Base-by-base conservation (phyloP, 2,888 invertebrate species). In the Matsumyia berberina region DNA sequence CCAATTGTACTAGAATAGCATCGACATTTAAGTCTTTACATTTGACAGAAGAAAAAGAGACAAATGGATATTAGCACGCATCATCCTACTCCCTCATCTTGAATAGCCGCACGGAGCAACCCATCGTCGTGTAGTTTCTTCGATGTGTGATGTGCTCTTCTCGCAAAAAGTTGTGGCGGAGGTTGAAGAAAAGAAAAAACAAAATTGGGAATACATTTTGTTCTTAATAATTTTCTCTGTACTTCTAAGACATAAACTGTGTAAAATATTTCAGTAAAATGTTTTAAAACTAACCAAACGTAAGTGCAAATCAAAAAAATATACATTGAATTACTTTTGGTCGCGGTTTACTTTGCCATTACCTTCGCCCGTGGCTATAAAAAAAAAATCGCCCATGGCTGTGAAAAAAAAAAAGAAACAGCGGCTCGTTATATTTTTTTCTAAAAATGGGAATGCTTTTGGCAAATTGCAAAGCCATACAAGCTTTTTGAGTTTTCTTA, bases 101-200 rank as follows among this genome's bases (percentile, higher is more conserved):
- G n/a, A n/a, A n/a, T n/a, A n/a, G n/a, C 17, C 19, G 17, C 8
- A n/a, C 7, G 17, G 17, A 53, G 11, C 19, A n/a, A 46, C n/a
- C 42, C 6, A 42, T 44, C 8, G 8, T 19, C 8, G 8, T 19
- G 17, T 35, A 9, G 17, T 15, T 9, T 64, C 12, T 15, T 49
- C 11, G 8, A 37, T 37, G 35, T 51, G 24, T 64, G 49, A 49
- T 19, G 49, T 24, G 37, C 49, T 64, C 35, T 37, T 64, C 37
- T 49, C 19, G 33, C 49, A 33, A 39, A 53, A 76, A 69, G 19
- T 69, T 35, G 58, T 77, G 58, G 60, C 69, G 29, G 39, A 69
- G 33, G 29, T 69, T 58, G 4, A n/a, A 29, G 12, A 46, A 51
- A 9, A 11, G 33, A 44, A 51, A 77, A 35, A 60, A 46, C 2